Conservation (phyloP, 2,797 vertebrate genomes). For the Anableps anableps region DNA sequence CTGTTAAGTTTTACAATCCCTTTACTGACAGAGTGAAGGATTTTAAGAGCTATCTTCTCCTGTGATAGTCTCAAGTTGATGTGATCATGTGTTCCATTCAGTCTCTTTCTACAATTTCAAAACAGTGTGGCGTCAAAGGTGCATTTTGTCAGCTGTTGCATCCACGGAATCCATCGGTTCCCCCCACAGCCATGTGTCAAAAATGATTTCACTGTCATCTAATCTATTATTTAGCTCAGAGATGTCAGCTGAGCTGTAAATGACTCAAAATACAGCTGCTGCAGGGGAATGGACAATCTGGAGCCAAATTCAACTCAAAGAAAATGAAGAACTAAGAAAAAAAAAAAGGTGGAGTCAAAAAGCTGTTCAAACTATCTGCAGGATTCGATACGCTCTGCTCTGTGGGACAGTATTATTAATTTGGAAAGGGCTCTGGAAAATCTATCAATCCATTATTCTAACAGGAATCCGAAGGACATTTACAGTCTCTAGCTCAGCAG, state of each 20-base stretch:
- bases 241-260: conserved; percentile 83
- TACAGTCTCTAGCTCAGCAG: conserved; percentile 61
- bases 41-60: conserved; percentile 14
- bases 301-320: conserved; percentile 63
- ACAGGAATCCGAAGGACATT: conserved; percentile 71
- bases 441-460: conserved; percentile 82
- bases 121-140: conserved; percentile 41
- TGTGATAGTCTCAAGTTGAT: conserved; percentile 25
- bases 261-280: conserved; percentile 83
- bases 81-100: conserved; percentile 20
- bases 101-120: conserved; percentile 46
- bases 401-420: conserved; percentile 79
- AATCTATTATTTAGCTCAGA: conserved; percentile 72
- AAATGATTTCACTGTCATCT: conserved; percentile 72
- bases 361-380: conserved; percentile 75
- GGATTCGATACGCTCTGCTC: conserved; percentile 73
- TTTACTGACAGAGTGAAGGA: conserved; percentile 1
- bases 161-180: conserved; percentile 60
- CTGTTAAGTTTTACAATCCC: conserved; percentile 11
- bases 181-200: conserved; percentile 65
- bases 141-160: conserved; percentile 63
- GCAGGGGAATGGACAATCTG: conserved; percentile 60
- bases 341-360: conserved; percentile 65
- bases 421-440: conserved; percentile 79
- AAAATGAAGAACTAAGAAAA: conserved; percentile 53